Conservation (phyloP, 2,113 vertebrate genomes). For the Syrmaticus mikado region DNA sequence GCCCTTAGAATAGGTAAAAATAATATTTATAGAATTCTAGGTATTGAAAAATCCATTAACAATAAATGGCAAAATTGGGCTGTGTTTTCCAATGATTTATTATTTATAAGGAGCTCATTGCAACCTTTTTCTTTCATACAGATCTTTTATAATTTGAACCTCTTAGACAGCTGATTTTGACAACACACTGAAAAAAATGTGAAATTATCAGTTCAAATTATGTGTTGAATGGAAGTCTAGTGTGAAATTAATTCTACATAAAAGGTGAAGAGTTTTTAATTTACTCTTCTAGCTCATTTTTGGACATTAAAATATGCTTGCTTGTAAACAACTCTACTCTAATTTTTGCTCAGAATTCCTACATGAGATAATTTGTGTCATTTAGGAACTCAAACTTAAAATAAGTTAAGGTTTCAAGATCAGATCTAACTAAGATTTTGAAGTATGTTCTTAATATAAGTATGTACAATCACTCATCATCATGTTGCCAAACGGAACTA, state of each 20-base stretch:
- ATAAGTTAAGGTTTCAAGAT: not conserved
- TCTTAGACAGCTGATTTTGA: not conserved
- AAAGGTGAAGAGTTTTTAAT: not conserved
- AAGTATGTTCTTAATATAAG: not conserved
- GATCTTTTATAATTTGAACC: not conserved
- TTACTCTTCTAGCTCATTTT: not conserved
- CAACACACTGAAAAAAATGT: not conserved
- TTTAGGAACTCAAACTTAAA: not conserved
- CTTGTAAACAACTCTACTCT: not conserved
- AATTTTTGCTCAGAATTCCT: not conserved
- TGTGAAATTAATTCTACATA: not conserved
- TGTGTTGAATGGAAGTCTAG: not conserved
- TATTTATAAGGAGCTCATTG: not conserved
- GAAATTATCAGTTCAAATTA: not conserved
- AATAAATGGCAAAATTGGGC: not conserved
- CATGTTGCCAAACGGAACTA: not conserved
- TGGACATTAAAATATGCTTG: not conserved
- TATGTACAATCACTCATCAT: not conserved
- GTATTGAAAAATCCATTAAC: not conserved
- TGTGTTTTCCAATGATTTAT: not conserved
- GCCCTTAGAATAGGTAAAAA: not conserved
- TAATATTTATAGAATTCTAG: not conserved
- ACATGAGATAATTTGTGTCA: not conserved
- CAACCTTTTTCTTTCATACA: not conserved
- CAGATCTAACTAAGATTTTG: not conserved